Base-by-base conservation (phyloP, 2,888 invertebrate species). In the Argyresthia albistria region DNA sequence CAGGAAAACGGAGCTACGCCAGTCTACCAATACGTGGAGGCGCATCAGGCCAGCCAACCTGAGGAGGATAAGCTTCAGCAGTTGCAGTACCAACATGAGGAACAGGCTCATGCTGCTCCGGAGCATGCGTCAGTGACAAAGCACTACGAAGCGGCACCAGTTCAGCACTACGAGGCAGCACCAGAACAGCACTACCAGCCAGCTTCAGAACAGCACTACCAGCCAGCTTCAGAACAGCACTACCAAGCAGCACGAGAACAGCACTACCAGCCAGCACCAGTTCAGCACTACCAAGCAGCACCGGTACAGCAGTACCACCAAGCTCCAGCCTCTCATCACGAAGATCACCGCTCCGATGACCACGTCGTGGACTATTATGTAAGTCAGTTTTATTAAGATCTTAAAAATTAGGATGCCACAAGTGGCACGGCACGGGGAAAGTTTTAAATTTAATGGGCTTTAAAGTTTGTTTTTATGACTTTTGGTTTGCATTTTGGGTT, bases 281-380 rank as follows among this genome's bases (percentile, higher is more conserved):
- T 36, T 15, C 50, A 48, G 12, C 14, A n/a, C 8, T 15, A 12
- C 45, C 8, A 9, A 7, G 15, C 14, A 4, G 12, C n/a, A 6
- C 47, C 16, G 58, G 12, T 55, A 52, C n/a, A 55, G 59, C 16
- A 42, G 11, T 61, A 10, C 37, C 48, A 53, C 11, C 42, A 48
- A 12, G 11, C 46, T 43, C 36, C 53, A 47, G 1, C 49, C 43
- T 11, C 50, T 42, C 57, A 53, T 51, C 53, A 9, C n/a, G 39
- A 52, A 14, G 53, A 25, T 16, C 15, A 42, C 53, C 16, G 25
- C 11, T 10, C n/a, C 36, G 37, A 49, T 8, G 46, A 52, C 14
- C 37, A 54, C 59, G 77, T 76, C 37, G 64, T 87, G 12, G 86
- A 87, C 66, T 87, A 83, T 80, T 86, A 84, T 66, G 86, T 87